A percentile compares a stretch with the other conserved stretches of the same genome.
Evolutionary conservation across 64 coral and sea anemone genomes (phyloP).

Genomic region (Actinia tenebrosa): DNA sequence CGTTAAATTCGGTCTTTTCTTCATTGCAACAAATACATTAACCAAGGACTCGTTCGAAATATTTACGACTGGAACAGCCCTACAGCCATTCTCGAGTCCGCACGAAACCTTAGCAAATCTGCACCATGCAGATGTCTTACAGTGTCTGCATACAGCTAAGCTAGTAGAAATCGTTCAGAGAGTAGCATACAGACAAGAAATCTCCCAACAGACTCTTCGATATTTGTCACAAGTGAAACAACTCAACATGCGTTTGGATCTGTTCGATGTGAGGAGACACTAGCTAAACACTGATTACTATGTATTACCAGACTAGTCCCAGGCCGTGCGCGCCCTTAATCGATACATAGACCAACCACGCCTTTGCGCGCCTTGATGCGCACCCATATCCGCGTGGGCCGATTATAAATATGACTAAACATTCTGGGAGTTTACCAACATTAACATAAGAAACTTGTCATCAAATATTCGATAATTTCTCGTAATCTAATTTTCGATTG

Average conservation of each 20-base stretch:
- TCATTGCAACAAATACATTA: slow-evolving; percentile 26
- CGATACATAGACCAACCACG: not conserved
- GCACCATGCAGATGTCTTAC: slow-evolving; percentile 1
- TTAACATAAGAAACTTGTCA: not conserved
- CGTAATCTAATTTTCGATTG: not conserved
- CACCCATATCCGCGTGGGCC: slow-evolving; percentile 13
- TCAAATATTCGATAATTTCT: not conserved
- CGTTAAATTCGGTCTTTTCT: slow-evolving; percentile 53
- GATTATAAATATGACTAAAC: not conserved
- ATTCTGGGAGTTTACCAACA: not conserved
- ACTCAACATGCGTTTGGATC: slow-evolving; percentile 13
- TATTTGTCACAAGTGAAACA: slow-evolving; percentile 14
- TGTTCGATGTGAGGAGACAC: not conserved
- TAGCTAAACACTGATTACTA: slow-evolving; percentile 17
- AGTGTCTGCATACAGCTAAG: slow-evolving; percentile 20
- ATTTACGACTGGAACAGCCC: slow-evolving; percentile 23
- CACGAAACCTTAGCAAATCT: not conserved
- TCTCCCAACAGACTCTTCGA: slow-evolving; percentile 1
- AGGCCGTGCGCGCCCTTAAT: not conserved
- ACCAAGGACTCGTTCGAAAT: slow-evolving; percentile 10
- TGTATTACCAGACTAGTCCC: slow-evolving; percentile 19
- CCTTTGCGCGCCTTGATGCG: not conserved
- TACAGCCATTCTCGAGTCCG: slow-evolving; percentile 8
- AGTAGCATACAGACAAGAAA: not conserved
- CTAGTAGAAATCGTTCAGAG: slow-evolving; percentile 1